Evolutionary conservation across 2,113 vertebrate species (phyloP).

Genomic region (Terrapene triunguis): DNA sequence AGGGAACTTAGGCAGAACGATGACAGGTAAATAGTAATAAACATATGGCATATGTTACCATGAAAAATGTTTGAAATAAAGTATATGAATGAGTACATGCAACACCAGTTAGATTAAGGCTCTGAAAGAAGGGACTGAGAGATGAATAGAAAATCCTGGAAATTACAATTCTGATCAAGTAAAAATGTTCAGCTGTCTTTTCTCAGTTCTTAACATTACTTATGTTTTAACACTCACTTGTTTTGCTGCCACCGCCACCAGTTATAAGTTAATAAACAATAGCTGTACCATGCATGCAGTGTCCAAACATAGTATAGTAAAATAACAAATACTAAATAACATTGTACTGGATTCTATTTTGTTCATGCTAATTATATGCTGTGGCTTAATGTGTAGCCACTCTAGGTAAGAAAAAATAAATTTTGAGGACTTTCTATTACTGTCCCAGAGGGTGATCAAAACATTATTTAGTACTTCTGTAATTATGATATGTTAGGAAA

Average conservation of each 20-base stretch:
- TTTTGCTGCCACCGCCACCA: not conserved
- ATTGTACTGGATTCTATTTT: conserved; percentile 41
- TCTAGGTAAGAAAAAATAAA: conserved; percentile 34
- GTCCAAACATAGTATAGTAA: conserved; percentile 19
- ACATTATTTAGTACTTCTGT: conserved; percentile 54
- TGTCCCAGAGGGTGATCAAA: conserved; percentile 54
- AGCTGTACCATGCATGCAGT: not conserved
- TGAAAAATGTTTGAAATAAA: conserved; percentile 29
- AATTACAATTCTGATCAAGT: not conserved
- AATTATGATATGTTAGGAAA: conserved; percentile 56
- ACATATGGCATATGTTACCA: not conserved
- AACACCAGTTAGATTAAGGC: not conserved
- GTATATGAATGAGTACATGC: not conserved
- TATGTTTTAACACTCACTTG: not conserved
- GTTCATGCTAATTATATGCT: conserved; percentile 31
- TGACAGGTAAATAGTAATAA: not conserved
- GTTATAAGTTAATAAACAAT: not conserved
- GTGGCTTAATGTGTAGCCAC: not conserved
- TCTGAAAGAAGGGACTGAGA: not conserved
- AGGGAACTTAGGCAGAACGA: conserved; percentile 30
- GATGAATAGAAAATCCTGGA: not conserved
- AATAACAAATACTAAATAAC: conserved; percentile 47
- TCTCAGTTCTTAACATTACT: not conserved
- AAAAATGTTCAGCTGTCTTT: not conserved
- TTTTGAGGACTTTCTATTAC: not conserved